A percentile compares a stretch with the other conserved stretches of the same genome.
These are phyloP conservation scores for Drosophila yooni DNA, from an alignment of 2,888 invertebrate genomes.

Conservation along the genomic window DNA sequence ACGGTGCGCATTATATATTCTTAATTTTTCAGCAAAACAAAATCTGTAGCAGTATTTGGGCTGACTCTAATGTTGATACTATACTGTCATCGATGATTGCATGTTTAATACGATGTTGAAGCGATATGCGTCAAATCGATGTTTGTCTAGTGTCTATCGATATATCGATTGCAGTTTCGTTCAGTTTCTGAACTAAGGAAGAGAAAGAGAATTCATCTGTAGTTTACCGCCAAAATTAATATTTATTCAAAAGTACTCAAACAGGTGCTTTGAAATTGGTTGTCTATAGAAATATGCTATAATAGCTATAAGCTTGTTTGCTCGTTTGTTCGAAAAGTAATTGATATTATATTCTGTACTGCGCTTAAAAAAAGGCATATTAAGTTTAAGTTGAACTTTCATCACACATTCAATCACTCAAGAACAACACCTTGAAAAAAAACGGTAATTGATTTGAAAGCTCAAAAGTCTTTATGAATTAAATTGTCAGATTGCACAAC, in stretches of 20 bases:
- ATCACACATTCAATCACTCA: not conserved
- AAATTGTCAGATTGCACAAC: constrained; percentile 31
- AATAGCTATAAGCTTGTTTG: not conserved
- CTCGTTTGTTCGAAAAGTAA: not conserved
- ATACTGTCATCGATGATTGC: constrained; percentile 12
- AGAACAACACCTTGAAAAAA: not conserved
- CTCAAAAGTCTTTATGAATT: constrained; percentile 21
- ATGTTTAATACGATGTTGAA: not conserved
- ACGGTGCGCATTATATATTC: constrained; percentile 86
- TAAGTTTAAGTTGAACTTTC: not conserved
- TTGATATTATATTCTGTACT: not conserved
- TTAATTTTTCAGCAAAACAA: constrained; percentile 46
- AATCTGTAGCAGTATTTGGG: constrained; percentile 22
- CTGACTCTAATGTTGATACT: constrained; percentile 35
- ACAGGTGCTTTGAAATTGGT: constrained; percentile 7
- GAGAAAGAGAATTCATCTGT: not conserved
- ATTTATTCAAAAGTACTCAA: not conserved
- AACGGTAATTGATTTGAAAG: constrained; percentile 16
- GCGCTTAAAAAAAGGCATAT: not conserved
- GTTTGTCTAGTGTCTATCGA: not conserved
- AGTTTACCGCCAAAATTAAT: constrained; percentile 8
- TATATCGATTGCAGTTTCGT: constrained; percentile 13
- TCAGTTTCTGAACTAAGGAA: constrained; percentile 7
- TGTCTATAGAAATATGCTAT: not conserved
- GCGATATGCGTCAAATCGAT: not conserved